Evolutionary conservation across 2,113 vertebrate species (phyloP), one percentile per base, ranked within the genome.

Genomic region (Neomonachus schauinslandi): DNA sequence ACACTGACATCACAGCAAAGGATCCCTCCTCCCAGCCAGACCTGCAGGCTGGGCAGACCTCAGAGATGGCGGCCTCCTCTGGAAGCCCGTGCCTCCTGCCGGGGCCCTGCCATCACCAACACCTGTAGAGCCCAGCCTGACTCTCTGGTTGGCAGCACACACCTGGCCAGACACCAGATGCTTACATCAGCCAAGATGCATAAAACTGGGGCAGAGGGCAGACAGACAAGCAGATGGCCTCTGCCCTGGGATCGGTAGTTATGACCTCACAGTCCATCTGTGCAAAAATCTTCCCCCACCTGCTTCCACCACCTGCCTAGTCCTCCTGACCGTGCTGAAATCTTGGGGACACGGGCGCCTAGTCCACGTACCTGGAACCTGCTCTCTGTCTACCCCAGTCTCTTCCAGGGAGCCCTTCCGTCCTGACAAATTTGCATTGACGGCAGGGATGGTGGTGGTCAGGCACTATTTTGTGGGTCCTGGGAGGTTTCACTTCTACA

Each of bases 141-240:
- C n/a, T 77, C 57, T 53, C 87, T 42, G 22, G 61, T 82, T 82
- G 61, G 49, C 67, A 69, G 22, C 80, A 36, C 57, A 93, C 77
- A 85, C 46, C 91, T 96, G 95, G 61, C 83, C 91, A 95, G 94
- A 57, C 59, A 92, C 61, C 92, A 36, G 55, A 42, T 93, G 95
- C 86, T 74, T 61, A 71, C 55, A 77, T 72, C 39, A 89, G 49
- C 69, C 88, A 96, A 65, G 53, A 72, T 15, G 61, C 39, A 22
- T 51, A 76, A 86, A 94, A 82, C 57, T 5, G 12, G 67, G 77
- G 82, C 77, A 67, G 46, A 94, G 53, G 72, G 46, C 51, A 94
- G 96, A 95, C 49, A 96, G 63, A 67, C 86, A 92, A 46, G 74
- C 89, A 98, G 92, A 94, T 88, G 97, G 97, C 71, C 94, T 91